Evolutionary conservation across 1,140 invertebrate genomes (phyloP).

Genomic region (Cepaea nemoralis): DNA sequence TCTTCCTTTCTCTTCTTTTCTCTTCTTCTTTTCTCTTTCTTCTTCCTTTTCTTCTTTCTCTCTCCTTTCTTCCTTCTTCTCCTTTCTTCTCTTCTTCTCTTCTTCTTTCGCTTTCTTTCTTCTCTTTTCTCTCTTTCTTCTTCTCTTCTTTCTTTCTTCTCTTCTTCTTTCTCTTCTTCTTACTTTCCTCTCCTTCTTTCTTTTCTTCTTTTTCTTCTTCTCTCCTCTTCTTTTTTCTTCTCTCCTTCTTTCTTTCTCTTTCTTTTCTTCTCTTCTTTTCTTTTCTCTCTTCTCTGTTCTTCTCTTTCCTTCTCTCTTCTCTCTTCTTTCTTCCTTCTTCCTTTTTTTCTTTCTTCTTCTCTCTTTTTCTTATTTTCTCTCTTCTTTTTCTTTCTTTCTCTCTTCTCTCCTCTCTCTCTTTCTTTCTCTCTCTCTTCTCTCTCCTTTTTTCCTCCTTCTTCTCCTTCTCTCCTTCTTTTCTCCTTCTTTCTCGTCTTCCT

Average conservation of each 20-base stretch:
- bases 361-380: too few relatives aligned
- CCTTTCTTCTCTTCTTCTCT: background rate
- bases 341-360: too few relatives aligned
- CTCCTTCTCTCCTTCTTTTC: too few relatives aligned
- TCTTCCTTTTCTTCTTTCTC: background rate
- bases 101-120: too few relatives aligned
- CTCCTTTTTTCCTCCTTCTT: too few relatives aligned
- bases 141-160: background rate
- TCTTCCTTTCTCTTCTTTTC: background rate
- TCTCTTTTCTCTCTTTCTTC: background rate
- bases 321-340: too few relatives aligned
- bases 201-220: background rate
- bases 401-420: too few relatives aligned
- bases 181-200: background rate
- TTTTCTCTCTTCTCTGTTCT: too few relatives aligned
- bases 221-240: conserved; percentile 19
- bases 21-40: background rate
- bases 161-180: background rate
- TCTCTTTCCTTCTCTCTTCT: background rate
- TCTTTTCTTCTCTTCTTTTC: background rate
- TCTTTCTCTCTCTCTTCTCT: too few relatives aligned
- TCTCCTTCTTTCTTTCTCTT: background rate
- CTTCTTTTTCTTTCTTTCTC: too few relatives aligned
- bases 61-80: background rate
- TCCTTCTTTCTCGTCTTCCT: too few relatives aligned